phyloP scores from a whole-genome alignment of 2,113 vertebrate species.

The Pedionomus torquatus region DNA sequence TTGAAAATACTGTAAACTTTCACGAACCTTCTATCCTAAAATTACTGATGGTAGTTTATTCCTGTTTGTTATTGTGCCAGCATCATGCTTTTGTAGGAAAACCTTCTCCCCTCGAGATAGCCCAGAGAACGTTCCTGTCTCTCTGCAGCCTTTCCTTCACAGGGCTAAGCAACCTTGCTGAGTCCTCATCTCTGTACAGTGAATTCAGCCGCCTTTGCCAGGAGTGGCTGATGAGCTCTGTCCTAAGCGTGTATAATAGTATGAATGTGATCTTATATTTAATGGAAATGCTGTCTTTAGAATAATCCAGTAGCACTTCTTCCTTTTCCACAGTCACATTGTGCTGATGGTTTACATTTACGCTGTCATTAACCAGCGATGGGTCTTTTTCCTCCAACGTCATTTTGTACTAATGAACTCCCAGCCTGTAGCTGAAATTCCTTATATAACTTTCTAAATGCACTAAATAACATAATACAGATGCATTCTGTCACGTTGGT shows the following conservation, averaged over 20 bases:
- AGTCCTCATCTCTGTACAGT: neutral
- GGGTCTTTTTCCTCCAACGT: neutral
- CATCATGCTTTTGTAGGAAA: neutral
- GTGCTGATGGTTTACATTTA: neutral
- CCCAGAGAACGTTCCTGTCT: neutral
- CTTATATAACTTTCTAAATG: neutral
- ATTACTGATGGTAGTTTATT: neutral
- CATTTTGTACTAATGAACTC: neutral
- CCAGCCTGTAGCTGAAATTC: neutral
- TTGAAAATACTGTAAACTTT: neutral
- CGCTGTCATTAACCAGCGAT: neutral
- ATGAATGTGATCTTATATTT: neutral
- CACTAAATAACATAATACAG: neutral
- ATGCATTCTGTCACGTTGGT: neutral
- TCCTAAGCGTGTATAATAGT: neutral
- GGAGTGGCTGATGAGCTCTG: neutral
- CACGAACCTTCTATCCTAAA: neutral
- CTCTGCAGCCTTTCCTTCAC: neutral
- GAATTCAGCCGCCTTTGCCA: neutral
- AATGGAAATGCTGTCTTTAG: neutral
- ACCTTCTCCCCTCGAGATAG: neutral
- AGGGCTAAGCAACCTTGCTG: neutral
- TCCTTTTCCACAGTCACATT: neutral
- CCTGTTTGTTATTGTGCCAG: neutral
- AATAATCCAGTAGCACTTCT: neutral